Evolutionary conservation across 2,113 vertebrate species (phyloP).

Genomic region (Gadus macrocephalus): DNA sequence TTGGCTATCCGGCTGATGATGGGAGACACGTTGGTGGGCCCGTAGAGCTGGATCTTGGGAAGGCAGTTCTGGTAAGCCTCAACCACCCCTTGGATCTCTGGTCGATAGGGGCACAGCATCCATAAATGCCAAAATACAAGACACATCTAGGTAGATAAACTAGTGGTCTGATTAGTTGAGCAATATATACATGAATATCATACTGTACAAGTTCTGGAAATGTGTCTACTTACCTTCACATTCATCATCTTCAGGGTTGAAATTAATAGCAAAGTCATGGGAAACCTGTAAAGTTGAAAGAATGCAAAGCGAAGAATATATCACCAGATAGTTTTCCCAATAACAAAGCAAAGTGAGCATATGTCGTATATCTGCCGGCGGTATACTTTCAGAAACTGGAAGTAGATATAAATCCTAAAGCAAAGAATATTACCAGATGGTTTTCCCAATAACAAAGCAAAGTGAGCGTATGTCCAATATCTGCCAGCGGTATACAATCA

Average conservation of each 20-base stretch:
- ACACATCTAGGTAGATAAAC: constrained; percentile 11
- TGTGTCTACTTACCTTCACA: constrained; percentile 82
- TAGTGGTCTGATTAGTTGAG: not conserved
- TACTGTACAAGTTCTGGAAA: no score
- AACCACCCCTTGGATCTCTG: constrained; percentile 92
- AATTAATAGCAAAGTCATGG: constrained; percentile 95
- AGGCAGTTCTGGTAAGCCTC: constrained; percentile 95
- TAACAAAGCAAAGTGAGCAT: no score
- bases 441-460: no score
- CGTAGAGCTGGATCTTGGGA: constrained; percentile 92
- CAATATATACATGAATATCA: not conserved
- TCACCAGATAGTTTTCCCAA: no score
- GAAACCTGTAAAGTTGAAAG: constrained; percentile 77
- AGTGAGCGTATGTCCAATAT: no score
- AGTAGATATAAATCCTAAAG: no score
- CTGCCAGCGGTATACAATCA: no score
- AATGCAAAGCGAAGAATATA: constrained; percentile 4
- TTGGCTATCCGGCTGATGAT: constrained; percentile 90
- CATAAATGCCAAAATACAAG: constrained; percentile 6
- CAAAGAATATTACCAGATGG: no score
- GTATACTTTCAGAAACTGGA: no score
- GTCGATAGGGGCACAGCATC: constrained; percentile 37
- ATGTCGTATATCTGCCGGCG: no score
- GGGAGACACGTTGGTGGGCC: constrained; percentile 92
- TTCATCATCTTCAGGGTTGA: constrained; percentile 90